phyloP scores from a whole-genome alignment of 1,140 invertebrate genomes.

The Drosophila sucinea region DNA sequence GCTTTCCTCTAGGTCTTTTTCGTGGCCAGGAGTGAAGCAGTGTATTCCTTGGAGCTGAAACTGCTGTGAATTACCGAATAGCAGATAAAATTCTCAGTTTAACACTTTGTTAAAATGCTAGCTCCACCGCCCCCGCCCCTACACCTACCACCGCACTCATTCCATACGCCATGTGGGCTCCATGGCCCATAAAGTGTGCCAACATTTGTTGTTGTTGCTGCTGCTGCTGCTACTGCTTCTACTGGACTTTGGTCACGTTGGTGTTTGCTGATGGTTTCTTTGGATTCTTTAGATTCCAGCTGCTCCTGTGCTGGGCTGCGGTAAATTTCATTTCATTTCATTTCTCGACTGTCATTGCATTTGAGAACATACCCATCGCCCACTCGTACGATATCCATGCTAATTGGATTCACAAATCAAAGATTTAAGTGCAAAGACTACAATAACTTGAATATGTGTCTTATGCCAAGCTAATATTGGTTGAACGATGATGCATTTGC shows the following conservation, averaged over 20 bases:
- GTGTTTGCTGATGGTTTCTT: slow-evolving; percentile 9
- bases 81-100: slow-evolving; percentile 82
- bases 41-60: slow-evolving; percentile 67
- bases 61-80: slow-evolving; percentile 71
- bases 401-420: slow-evolving; percentile 70
- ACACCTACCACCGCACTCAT: slow-evolving; percentile 41
- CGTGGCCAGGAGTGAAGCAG: slow-evolving; percentile 28
- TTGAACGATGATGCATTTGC: not conserved
- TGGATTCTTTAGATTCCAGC: slow-evolving; percentile 28
- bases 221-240: slow-evolving; percentile 21
- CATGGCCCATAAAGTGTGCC: slow-evolving; percentile 69
- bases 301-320: slow-evolving; percentile 36
- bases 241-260: slow-evolving; percentile 51
- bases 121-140: not conserved
- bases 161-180: slow-evolving; percentile 61
- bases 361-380: slow-evolving; percentile 30
- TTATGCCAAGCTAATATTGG: not conserved
- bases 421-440: slow-evolving; percentile 11
- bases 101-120: slow-evolving; percentile 80
- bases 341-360: slow-evolving; percentile 58
- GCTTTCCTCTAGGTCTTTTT: slow-evolving; percentile 16
- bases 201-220: slow-evolving; percentile 42
- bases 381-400: slow-evolving; percentile 66
- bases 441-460: not conserved
- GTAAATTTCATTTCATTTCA: slow-evolving; percentile 67